Base-by-base conservation (phyloP, 2,113 vertebrate genomes). In the Cyanoliseus patagonus region DNA sequence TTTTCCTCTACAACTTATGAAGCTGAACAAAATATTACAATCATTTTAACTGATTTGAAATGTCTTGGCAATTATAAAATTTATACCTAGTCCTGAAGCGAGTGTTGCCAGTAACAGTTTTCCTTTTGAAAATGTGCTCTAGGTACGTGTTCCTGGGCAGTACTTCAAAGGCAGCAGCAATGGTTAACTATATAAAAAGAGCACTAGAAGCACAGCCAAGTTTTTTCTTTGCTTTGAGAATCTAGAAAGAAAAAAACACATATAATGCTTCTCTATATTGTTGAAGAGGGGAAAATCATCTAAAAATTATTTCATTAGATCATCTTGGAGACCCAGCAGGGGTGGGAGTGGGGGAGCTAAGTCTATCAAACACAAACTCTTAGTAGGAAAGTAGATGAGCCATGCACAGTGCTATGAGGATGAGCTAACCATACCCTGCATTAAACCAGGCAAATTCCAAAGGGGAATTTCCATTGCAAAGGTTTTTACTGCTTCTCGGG, bases 391-490 rank as follows among this genome's bases (percentile, higher is more conserved):
- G 74, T 19, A 76, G 66, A 37, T 46, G 78, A 83, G 78, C 82
- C 84, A 49, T 72, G 81, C 74, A 31, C 53, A 14, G 86, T 3
- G 63, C 77, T 31, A 49, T 17, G 67, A 63, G 84, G 81, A 82
- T 73, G 89, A 69, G 81, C 81, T 85, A 37, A 61, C 80, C 42
- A 2, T 51, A 25, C 41, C 41, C 77, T 75, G 18, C 31, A 73
- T 31, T 33, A 22, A 80, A n/a, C 78, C 82, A 30, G 7, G 88
- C 59, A 59, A 28, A 6, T 25, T 89, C 87, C 87, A 52, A 51
- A 73, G 75, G 79, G 87, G 87, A 94, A 47, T 91, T 96, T 86
- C 90, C 91, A 91, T 18, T 44, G 93, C 84, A 2, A 51, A 77
- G 70, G 73, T 11, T 79, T 84, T 52, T 37, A 75, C 89, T 1